Base-by-base conservation (phyloP, 2,113 vertebrate species). In the Brachionichthys hirsutus region DNA sequence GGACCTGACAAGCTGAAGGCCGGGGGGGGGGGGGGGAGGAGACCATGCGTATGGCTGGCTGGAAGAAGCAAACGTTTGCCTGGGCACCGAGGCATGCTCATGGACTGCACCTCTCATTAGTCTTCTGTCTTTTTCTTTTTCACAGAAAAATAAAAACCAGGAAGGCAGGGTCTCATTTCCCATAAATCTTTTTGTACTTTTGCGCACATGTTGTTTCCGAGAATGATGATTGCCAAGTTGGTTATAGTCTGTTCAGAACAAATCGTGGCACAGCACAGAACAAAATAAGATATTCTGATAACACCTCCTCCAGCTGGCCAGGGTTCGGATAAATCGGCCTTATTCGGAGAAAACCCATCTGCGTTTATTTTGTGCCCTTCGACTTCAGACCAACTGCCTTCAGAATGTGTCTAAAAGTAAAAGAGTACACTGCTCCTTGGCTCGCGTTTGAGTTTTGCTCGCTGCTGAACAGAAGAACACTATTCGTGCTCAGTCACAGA, bases 81-180 rank as follows among this genome's bases (percentile, higher is more conserved):
- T 54, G 52, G 63, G 54, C 67, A 74, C 7, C 17, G 67, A 72
- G 67, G 55, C 62, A 60, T 70, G 62, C 55, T 67, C 51, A 66
- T 62, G 77, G 76, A 73, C 51, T 22, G 20, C 55, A 76, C 53
- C 69, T 68, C 73, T 73, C 36, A 59, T 67, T 75, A 70, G 70
- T 60, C 62, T 62, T 47, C 64, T 76, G 71, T 68, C 16, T 70
- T 68, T 30, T 30, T 30, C 6, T 30, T 30, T 30, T 30, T 30
- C 1, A 30, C 24, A 30, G 24, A 4, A 4, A 30, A 30, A 57
- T 52, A 38, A 38, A 38, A 11, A 47, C 62, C 56, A 79, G 68
- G 76, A 18, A 58, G 8, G 0, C 54, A 51, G 6, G 15, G 50
- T 41, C 53, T 36, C 46, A 64, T 65, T 47, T 20, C 40, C 40